Evolutionary conservation across 2,113 vertebrate genomes (phyloP), one percentile per base, ranked within the genome.

Genomic region (Catharus minimus): DNA sequence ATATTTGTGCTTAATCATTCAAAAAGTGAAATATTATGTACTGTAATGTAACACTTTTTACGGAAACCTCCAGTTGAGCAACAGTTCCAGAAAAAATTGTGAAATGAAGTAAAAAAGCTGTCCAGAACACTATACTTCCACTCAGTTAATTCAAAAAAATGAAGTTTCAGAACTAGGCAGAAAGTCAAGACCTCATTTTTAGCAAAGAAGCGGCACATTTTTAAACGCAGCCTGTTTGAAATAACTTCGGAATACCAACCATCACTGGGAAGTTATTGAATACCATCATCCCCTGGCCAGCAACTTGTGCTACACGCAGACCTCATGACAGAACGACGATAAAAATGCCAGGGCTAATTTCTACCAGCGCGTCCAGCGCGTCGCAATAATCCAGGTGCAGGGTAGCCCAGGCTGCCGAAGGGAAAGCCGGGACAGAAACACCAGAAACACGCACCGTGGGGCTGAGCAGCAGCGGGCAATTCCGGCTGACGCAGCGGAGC

Each of bases 1-100:
- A 88, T 88, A 94, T 66, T 82, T 93, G 76, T 57, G 43, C 89
- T 94, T 95, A 97, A 95, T 95, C 93, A 94, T 86, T 95, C 82
- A 90, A 89, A 92, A 95, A 95, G 92, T 82, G 80, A 95, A 96
- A 94, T 60, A 96, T 82, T 80, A 94, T 11, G 32, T 84, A 88
- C 88, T 20, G 73, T 52, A 93, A 69, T 20, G 56, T 49, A 81
- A 87, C 94, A 53, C 52, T 72, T 52, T 73, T 92, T 95, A 92
- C 92, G 11, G 86, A 94, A 92, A 95, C 43, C 68, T 87, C 28
- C 53, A 65, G 74, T 96, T 93, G 93, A 91, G 79, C 67, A 94
- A 90, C 52, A 88, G 75, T 81, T 95, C 86, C 94, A 92, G 88
- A 57, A 36, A 46, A 86, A 90, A 96, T 86, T 92, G 88, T 73